Evolutionary conservation across 2,113 vertebrate genomes (phyloP).

Genomic region (Speoplatyrhinus poulsoni): DNA sequence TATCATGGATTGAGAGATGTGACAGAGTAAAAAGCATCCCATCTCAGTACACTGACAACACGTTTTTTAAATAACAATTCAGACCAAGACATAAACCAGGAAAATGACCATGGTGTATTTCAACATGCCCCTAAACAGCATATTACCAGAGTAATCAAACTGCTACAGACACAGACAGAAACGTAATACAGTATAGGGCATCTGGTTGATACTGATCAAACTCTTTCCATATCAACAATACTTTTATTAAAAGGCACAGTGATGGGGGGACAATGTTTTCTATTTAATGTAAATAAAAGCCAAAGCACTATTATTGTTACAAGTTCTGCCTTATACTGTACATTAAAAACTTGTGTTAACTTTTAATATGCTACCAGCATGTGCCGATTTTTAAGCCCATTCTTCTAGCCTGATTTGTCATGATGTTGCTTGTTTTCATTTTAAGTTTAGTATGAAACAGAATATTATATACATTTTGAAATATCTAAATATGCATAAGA

Average conservation of each 20-base stretch:
- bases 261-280: background rate
- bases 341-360: slow-evolving; percentile 43
- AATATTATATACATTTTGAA: slow-evolving; percentile 7
- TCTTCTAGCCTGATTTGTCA: slow-evolving; percentile 30
- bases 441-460: slow-evolving; percentile 9
- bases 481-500: background rate
- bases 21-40: too few relatives aligned
- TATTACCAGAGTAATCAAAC: too few relatives aligned
- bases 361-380: slow-evolving; percentile 38
- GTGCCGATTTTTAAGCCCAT: slow-evolving; percentile 43
- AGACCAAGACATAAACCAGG: too few relatives aligned
- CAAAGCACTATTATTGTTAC: background rate
- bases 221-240: background rate
- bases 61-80: too few relatives aligned
- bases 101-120: background rate
- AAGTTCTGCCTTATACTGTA: slow-evolving; percentile 57
- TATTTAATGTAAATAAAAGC: background rate
- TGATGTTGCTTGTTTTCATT: slow-evolving; percentile 27
- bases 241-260: background rate
- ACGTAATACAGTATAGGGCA: background rate
- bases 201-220: background rate
- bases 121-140: background rate
- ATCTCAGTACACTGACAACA: too few relatives aligned
- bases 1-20: too few relatives aligned
- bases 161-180: background rate